Base-by-base conservation (phyloP, 1,140 invertebrate genomes). In the Drosophila quadrilineata region DNA sequence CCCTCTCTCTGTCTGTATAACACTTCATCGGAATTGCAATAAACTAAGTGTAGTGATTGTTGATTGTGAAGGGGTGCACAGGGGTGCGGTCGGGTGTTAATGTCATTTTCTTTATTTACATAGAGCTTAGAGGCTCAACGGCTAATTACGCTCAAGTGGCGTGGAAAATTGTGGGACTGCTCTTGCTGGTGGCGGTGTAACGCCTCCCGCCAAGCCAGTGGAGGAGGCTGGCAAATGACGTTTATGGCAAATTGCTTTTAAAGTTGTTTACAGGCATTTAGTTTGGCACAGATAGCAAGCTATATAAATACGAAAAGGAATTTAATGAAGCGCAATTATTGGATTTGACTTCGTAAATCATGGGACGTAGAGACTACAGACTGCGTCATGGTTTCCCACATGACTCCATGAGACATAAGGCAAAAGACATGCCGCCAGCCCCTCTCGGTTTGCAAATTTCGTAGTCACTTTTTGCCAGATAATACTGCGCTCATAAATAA, bases 111-210 rank as follows among this genome's bases (percentile, higher is more conserved):
- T 28, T 56, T 85, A 75, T 85, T 85, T 85, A 63, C 74, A 26
- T 17, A 64, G 50, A 40, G 79, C 79, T 85, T 85, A 85, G 62
- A 66, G 69, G 79, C 74, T 85, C 63, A 75, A 62, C 74, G 74
- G 58, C 69, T 85, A 85, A 85, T 85, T 85, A 85, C 79, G 80
- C 71, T 85, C 80, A 86, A 85, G 79, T 85, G 74, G 79, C 79
- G 71, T 85, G 79, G 79, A 85, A 85, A 85, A 85, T 85, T 85
- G 71, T 85, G 53, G 79, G 60, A 3, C 17, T 6, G 17, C 22
- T 9, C n/a, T 33, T 33, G 8, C 2, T 49, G 45, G 49, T 52
- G 64, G 50, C 57, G 57, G 58, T 54, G 49, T 48, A 69, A 71
- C 65, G 48, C 26, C 46, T 54, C 35, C 24, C 22, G 8, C 6